Evolutionary conservation across 2,888 invertebrate genomes (phyloP).

Genomic region (Apocheima hispidaria): DNA sequence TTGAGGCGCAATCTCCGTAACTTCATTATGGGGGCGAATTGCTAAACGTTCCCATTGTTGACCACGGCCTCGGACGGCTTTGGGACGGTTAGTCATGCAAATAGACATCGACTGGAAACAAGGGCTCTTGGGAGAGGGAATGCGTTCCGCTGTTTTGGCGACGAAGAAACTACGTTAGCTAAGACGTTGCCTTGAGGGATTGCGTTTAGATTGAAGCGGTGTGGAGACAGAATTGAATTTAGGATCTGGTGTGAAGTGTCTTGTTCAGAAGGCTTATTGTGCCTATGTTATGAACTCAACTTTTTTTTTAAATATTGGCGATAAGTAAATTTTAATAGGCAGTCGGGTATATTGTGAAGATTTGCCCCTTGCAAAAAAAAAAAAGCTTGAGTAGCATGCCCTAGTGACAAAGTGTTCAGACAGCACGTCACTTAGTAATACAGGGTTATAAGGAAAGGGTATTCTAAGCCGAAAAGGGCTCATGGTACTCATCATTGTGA

Average conservation of each 20-base stretch:
- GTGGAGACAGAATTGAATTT: slow-evolving; percentile 38
- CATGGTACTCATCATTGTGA: no score
- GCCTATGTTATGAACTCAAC: no score
- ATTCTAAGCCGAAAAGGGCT: no score
- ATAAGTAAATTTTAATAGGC: no score
- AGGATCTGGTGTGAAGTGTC: slow-evolving; percentile 30
- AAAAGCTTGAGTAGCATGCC: no score
- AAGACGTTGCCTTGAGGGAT: slow-evolving; percentile 40
- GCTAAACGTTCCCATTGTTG: slow-evolving; percentile 82
- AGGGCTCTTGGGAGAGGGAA: slow-evolving; percentile 57
- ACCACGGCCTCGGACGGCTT: slow-evolving; percentile 63
- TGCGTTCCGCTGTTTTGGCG: slow-evolving; percentile 52
- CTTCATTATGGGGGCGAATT: slow-evolving; percentile 82
- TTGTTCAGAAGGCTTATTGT: background rate
- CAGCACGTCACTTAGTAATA: no score
- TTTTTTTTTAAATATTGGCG: no score
- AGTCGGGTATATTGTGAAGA: no score
- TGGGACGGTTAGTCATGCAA: slow-evolving; percentile 78
- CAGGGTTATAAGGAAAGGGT: no score
- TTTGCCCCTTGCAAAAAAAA: no score
- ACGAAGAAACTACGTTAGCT: slow-evolving; percentile 48
- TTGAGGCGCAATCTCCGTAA: slow-evolving; percentile 78
- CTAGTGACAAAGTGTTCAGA: no score
- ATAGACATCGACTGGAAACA: slow-evolving; percentile 72
- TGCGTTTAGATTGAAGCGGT: slow-evolving; percentile 39